Evolutionary conservation across 2,113 vertebrate genomes (phyloP), one percentile per base, ranked within the genome.

Genomic region (Lanius collurio): DNA sequence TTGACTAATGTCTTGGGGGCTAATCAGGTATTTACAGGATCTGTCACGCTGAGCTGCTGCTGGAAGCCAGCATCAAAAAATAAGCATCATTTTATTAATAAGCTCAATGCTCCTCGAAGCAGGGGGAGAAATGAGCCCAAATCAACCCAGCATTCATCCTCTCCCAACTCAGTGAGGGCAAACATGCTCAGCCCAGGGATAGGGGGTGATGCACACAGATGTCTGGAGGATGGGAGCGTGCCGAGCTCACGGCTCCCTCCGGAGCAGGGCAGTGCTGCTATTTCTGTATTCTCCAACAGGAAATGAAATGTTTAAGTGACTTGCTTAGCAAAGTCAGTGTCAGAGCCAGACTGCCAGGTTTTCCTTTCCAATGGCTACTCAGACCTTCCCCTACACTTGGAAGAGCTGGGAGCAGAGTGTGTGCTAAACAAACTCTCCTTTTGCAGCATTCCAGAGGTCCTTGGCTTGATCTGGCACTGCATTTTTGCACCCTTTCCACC

Each of bases 11-110:
- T 94, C 89, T 87, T 77, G 73, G 85, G 89, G 89, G 47, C 42
- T 91, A 85, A 93, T 92, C 60, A 84, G 82, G 73, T 78, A 69
- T 84, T 93, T 47, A 65, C 50, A 68, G 77, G 69, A 97, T 49
- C 78, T n/a, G 26, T 70, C 57, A 41, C 1, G 47, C 94, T 82
- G 95, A 79, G 93, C 52, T 78, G 73, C 88, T 83, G 86, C 83
- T 96, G 92, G 86, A 57, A 88, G 90, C 83, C 90, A 83, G 10
- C 85, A 26, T 87, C 14, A 85, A 59, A 77, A 95, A 90, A 77
- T 39, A 90, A 95, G 75, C 21, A 49, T 21, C 1, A 22, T 68
- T 84, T 88, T 60, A 37, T 78, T 87, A 94, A 90, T 90, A 74
- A 95, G 57, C 64, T 78, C 31, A 60, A 4, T 46, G 64, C 60